Evolutionary conservation across 2,113 vertebrate species (phyloP), one percentile per base, ranked within the genome.

Genomic region (Setophaga kirtlandii): DNA sequence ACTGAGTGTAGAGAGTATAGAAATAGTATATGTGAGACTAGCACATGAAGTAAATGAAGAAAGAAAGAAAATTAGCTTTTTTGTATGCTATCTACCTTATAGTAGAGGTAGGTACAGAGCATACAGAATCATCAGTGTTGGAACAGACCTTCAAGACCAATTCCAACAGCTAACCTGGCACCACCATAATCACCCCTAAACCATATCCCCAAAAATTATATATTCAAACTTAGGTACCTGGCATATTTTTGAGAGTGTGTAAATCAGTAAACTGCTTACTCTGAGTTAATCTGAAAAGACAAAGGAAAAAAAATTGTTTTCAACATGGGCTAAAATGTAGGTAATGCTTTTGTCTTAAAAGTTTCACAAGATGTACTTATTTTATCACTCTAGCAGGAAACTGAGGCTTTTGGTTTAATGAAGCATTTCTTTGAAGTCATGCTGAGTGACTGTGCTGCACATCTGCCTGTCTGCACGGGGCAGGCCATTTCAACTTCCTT

Each of bases 371-470:
- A 33, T 30, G 27, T n/a, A 21, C 68, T 90, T 55, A 83, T 86
- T 76, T 69, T 86, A 55, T 37, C 8, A 0, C 75, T 80, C 10
- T 1, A 7, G 6, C 93, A 92, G 93, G 93, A 96, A 96, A 86
- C 79, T 47, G 83, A 83, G 88, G 85, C 33, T 97, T 95, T 97
- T 8, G 20, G 88, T 79, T 73, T 86, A 92, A 65, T 53, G 58
- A 89, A 78, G 92, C 94, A 33, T 83, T 96, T 96, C 94, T 97
- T 86, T 93, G 96, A 94, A 92, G 82, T 89, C 60, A 65, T 12
- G 22, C 71, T 77, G 58, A 87, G 6, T 87, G 39, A 50, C 59
- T 15, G 31, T 75, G 37, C 5, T 84, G 12, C 65, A 87, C 81
- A 76, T 91, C 93, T 77, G 62, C 67, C 74, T 81, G 22, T 58